Base-by-base conservation (phyloP, 1,140 invertebrate genomes). In the Drosophila repleta region DNA sequence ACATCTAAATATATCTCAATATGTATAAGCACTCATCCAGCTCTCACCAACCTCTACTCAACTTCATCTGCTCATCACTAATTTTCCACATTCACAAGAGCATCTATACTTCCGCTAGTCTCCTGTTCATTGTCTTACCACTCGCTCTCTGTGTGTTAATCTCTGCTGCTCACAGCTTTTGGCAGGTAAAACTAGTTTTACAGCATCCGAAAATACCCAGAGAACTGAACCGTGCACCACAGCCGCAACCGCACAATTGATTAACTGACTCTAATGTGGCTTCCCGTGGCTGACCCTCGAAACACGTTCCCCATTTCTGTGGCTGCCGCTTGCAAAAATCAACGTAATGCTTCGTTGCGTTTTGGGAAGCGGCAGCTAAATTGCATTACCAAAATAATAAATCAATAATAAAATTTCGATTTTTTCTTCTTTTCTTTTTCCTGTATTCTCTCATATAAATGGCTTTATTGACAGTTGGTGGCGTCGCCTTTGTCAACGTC, bases 341-440 rank as follows among this genome's bases (percentile, higher is more conserved):
- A 46, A 8, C 17, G 17, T 39, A 13, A 20, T 20, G 46, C 46
- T 48, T 24, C 46, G 45, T 21, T 13, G 18, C 45, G 11, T 48
- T 48, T 10, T 8, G 39, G 39, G 7, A 3, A 35, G 18, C 18
- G 18, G n/a, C 43, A 8, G 41, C 39, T 49, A 76, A 87, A 87
- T 87, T 83, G 83, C 83, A 87, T 87, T 87, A 88, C 79, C 79
- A 67, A 88, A 88, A 88, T 76, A 88, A 88, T 83, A 88, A 88
- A 89, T 83, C 83, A 88, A 88, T 83, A 88, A 79, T 63, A 73
- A 64, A 17, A 41, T 41, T 41, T 41, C 3, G 5, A 15, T 15
- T 43, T 41, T 41, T 41, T 3, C 5, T 15, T 15, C 1, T 15
- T 41, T 41, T 41, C 17, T 17, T 41, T 41, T 41, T 15, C 6